phyloP scores from a whole-genome alignment of 2,888 invertebrate genomes.

The Cataglyphis albicans region DNA sequence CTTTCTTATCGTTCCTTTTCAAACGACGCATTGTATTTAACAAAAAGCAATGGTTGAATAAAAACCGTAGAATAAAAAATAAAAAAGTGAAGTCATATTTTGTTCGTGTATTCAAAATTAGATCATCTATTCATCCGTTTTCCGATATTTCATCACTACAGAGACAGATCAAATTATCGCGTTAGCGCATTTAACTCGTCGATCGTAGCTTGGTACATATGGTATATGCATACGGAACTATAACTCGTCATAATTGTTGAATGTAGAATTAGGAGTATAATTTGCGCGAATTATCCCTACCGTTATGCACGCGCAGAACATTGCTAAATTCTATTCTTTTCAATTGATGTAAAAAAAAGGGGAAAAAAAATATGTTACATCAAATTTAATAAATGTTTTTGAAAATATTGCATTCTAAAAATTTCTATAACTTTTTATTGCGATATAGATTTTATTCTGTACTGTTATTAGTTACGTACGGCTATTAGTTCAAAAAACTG shows the following conservation, averaged over 20 bases:
- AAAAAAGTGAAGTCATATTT: slow-evolving; percentile 10
- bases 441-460: neutral
- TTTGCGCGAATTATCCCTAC: neutral
- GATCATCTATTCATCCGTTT: slow-evolving; percentile 27
- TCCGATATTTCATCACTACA: slow-evolving; percentile 33
- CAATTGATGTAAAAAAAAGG: neutral
- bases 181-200: slow-evolving; percentile 42
- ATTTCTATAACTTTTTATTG: neutral
- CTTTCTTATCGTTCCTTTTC: slow-evolving; percentile 5
- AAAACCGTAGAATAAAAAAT: slow-evolving; percentile 31
- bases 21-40: no score
- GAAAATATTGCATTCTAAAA: neutral
- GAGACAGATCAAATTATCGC: slow-evolving; percentile 15
- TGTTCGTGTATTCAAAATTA: slow-evolving; percentile 14
- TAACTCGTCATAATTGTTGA: slow-evolving; percentile 47
- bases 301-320: neutral
- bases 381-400: neutral
- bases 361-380: neutral
- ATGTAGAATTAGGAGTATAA: slow-evolving; percentile 42
- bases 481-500: neutral
- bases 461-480: neutral
- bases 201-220: slow-evolving; percentile 29
- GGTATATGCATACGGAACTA: slow-evolving; percentile 17
- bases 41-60: slow-evolving; percentile 8
- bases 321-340: neutral